phyloP scores from a whole-genome alignment of 2,888 invertebrate species.

The Drosophila niveifrons region DNA sequence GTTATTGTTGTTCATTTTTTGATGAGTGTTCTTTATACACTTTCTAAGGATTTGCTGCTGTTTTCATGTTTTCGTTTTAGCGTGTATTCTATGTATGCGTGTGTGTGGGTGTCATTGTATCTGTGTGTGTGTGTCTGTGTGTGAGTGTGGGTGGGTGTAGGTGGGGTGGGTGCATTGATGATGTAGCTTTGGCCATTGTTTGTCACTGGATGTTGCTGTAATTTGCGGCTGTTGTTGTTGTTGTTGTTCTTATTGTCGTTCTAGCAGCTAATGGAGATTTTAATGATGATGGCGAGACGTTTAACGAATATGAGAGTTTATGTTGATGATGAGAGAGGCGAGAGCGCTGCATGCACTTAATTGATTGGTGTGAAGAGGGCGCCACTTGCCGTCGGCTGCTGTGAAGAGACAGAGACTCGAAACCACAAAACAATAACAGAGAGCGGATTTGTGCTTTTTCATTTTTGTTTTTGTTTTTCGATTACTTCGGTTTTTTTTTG shows the following conservation, averaged over 20 bases:
- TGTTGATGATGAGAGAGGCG: constrained; percentile 22
- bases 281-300: constrained; percentile 38
- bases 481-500: neutral
- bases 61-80: constrained; percentile 46
- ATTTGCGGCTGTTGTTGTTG: constrained; percentile 42
- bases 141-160: constrained; percentile 30
- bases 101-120: constrained; percentile 31
- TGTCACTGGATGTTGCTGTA: constrained; percentile 52
- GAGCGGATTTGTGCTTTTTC: constrained; percentile 33
- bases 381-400: constrained; percentile 59
- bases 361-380: constrained; percentile 51
- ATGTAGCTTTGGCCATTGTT: constrained; percentile 45
- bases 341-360: constrained; percentile 45
- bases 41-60: constrained; percentile 70
- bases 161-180: constrained; percentile 52
- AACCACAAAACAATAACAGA: constrained; percentile 41
- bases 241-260: constrained; percentile 48
- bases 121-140: constrained; percentile 42
- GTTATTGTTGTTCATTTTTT: constrained; percentile 64
- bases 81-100: constrained; percentile 46
- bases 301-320: constrained; percentile 15
- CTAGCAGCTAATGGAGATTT: constrained; percentile 56
- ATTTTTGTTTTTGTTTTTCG: constrained; percentile 4
- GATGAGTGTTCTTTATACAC: constrained; percentile 65
- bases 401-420: constrained; percentile 53